Base-by-base conservation (phyloP, 2,113 vertebrate genomes). In the Pseudois nayaur region DNA sequence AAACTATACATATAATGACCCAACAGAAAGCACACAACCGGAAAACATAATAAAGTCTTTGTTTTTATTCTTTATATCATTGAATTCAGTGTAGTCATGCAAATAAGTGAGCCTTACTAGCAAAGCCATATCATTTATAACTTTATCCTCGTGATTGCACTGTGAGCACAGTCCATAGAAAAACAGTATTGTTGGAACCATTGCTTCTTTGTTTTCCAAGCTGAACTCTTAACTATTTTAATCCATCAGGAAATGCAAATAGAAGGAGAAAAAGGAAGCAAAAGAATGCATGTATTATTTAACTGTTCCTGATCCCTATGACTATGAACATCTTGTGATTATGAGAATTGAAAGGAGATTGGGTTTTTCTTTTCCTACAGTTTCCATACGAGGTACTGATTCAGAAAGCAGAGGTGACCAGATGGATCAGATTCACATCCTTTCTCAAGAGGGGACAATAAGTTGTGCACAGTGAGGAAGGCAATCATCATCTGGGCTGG, bases 151-250 rank as follows among this genome's bases (percentile, higher is more conserved):
- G 3, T 82, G 84, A 71, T 1, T 13, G 23, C 52, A 27, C n/a
- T 25, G 29, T 27, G 52, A 81, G 62, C 5, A 15, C 23, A 50
- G 74, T 29, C 55, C 78, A 16, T 12, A 71, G 86, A 86, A 43
- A 84, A 25, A 76, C n/a, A 36, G 94, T 89, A 79, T 95, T 83
- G 81, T 50, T 78, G 95, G 55, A 94, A 54, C 81, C 21, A 55
- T 48, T 45, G 85, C 54, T 31, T 60, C 94, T 97, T 97, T 91
- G 90, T 95, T 87, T 90, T 71, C 93, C 62, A 82, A 64, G 54
- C 48, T 81, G 87, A 64, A 85, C 67, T 88, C 71, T 36, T 54
- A 84, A 57, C 57, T 85, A 40, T 83, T 84, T 96, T 33, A 86
- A 93, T 60, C 54, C 31, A 50, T 12, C 78, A 86, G 64, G 82